A percentile compares a stretch with the other conserved stretches of the same genome.
These are phyloP conservation scores for Drosophila pseudoananassae DNA, from an alignment of 1,140 invertebrate genomes.

Conservation along the genomic window DNA sequence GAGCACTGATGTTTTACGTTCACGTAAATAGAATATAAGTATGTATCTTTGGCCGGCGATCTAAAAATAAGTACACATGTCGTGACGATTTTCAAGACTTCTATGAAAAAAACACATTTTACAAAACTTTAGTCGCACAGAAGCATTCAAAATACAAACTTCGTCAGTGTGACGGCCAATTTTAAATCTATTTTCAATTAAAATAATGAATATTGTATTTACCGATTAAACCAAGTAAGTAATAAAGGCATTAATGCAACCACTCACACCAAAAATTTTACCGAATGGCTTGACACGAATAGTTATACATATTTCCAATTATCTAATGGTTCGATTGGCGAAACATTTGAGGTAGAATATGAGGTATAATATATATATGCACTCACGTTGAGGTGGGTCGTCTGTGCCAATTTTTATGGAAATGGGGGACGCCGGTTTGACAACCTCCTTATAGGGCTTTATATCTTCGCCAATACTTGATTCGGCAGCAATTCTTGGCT, in stretches of 20 bases:
- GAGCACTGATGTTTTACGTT: conserved; percentile 19
- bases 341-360: too few relatives aligned
- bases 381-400: conserved; percentile 25
- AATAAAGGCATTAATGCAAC: neutral
- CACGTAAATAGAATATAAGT: conserved; percentile 40
- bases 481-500: conserved; percentile 10
- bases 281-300: too few relatives aligned
- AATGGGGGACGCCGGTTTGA: conserved; percentile 12
- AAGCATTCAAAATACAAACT: neutral
- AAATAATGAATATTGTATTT: neutral
- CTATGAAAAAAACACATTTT: conserved; percentile 4
- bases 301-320: too few relatives aligned
- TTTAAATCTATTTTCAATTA: neutral
- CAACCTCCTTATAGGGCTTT: neutral
- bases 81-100: conserved; percentile 10
- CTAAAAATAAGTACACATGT: conserved; percentile 35
- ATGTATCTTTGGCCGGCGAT: conserved; percentile 26
- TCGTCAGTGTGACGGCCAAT: neutral
- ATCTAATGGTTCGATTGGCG: too few relatives aligned
- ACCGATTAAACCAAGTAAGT: neutral
- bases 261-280: too few relatives aligned
- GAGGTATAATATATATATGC: neutral
- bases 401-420: conserved; percentile 10
- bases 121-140: neutral
- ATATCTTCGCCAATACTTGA: neutral